Base-by-base conservation (phyloP, 2,888 invertebrate genomes). In the Elmis aenea region DNA sequence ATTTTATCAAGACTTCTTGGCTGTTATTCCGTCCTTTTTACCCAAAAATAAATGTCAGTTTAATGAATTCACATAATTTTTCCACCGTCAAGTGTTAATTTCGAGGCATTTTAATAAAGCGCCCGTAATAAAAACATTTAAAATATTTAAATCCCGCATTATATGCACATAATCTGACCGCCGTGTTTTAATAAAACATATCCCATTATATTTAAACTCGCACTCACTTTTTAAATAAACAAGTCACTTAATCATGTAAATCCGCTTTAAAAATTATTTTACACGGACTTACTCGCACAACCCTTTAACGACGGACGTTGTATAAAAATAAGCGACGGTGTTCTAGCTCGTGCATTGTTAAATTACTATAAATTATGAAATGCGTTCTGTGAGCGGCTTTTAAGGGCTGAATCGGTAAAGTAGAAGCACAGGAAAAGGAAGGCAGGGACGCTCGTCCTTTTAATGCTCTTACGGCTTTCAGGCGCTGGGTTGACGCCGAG, bases 341-440 rank as follows among this genome's bases (percentile, higher is more conserved):
- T 49, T 47, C 50, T 51, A 50, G 55, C 42, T 49, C 52, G 42
- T 55, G 42, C 46, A 46, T 46, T 46, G 46, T 49, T 45, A 49
- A 49, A 59, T 58, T 58, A 58, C 57, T 55, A 57, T 58, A 58
- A 60, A 60, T 60, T 60, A 60, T 59, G 51, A 50, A 58, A 55
- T 54, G 54, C 50, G 54, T 52, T 50, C 52, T 52, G 49, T 42
- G 45, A 37, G 50, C 48, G 42, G 40, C 59, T 59, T 59, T 60
- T 57, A 62, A 58, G 57, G 57, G 54, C 52, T 51, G 57, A 52
- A 55, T 57, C 48, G 48, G 51, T 50, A 54, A 53, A 55, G 55
- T 51, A 51, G 52, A 44, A 38, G 42, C 37, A 42, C 45, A 45
- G 53, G 51, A 51, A 52, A 50, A 51, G 50, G 47, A 50, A 48